Conservation (phyloP, 2,797 vertebrate genomes). For the Eidolon dupreanum region DNA sequence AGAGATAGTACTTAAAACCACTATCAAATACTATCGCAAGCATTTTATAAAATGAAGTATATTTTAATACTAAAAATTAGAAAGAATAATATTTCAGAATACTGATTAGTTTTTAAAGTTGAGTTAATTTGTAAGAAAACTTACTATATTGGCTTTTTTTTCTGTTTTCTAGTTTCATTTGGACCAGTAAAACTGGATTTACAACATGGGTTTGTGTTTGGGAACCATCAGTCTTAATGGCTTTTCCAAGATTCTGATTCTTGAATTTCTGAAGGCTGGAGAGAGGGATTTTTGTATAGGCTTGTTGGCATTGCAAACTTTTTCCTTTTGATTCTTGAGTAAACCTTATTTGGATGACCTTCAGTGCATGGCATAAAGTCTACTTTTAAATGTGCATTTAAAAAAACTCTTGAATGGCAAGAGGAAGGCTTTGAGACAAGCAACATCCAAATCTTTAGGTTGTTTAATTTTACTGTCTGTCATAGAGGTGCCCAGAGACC, state of each 20-base stretch:
- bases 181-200: neutral
- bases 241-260: neutral
- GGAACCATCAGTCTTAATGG: neutral
- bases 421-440: slow-evolving; percentile 49
- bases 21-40: neutral
- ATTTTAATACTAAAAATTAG: slow-evolving; percentile 1
- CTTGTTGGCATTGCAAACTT: neutral
- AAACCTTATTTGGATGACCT: slow-evolving; percentile 51
- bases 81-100: neutral
- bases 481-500: slow-evolving; percentile 44
- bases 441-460: slow-evolving; percentile 30
- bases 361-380: neutral
- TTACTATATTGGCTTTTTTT: neutral
- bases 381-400: slow-evolving; percentile 43
- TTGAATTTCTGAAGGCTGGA: neutral
- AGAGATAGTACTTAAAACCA: neutral
- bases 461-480: slow-evolving; percentile 67
- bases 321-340: neutral
- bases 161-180: neutral
- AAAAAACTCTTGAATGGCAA: slow-evolving; percentile 36
- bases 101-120: neutral
- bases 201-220: neutral
- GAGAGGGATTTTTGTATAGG: neutral
- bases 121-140: neutral
- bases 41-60: neutral